These are phyloP conservation scores for Spilarctia lutea DNA, from an alignment of 2,888 invertebrate species.

Conservation along the genomic window DNA sequence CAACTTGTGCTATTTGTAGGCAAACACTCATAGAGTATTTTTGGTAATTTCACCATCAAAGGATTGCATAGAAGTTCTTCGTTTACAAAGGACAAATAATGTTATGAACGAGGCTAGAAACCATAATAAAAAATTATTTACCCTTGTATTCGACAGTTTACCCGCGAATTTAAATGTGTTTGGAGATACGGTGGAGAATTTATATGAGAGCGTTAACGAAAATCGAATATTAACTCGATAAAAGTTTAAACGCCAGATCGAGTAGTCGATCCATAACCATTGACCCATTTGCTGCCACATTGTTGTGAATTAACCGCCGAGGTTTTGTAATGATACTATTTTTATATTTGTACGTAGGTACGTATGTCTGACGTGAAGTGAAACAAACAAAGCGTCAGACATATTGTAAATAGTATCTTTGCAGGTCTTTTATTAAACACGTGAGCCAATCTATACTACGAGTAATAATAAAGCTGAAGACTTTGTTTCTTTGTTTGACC, in stretches of 20 bases:
- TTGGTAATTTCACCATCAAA: too few species aligned
- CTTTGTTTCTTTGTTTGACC: too few species aligned
- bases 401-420: neutral
- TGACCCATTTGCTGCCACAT: constrained; percentile 43
- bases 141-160: neutral
- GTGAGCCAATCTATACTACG: too few species aligned
- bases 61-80: too few species aligned
- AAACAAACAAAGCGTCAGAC: neutral
- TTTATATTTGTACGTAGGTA: constrained; percentile 1
- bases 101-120: too few species aligned
- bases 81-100: too few species aligned
- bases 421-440: neutral
- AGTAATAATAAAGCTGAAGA: too few species aligned
- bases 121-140: too few species aligned
- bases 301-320: constrained; percentile 12
- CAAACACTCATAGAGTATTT: too few species aligned
- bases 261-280: constrained; percentile 40
- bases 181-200: neutral
- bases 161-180: neutral
- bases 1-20: too few species aligned
- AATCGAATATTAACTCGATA: constrained; percentile 12
- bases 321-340: constrained; percentile 22
- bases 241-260: constrained; percentile 8
- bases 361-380: neutral
- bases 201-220: neutral